A percentile compares a stretch with the other conserved stretches of the same genome.
Conservation (phyloP, 2,113 vertebrate species). For the Bubo bubo region DNA sequence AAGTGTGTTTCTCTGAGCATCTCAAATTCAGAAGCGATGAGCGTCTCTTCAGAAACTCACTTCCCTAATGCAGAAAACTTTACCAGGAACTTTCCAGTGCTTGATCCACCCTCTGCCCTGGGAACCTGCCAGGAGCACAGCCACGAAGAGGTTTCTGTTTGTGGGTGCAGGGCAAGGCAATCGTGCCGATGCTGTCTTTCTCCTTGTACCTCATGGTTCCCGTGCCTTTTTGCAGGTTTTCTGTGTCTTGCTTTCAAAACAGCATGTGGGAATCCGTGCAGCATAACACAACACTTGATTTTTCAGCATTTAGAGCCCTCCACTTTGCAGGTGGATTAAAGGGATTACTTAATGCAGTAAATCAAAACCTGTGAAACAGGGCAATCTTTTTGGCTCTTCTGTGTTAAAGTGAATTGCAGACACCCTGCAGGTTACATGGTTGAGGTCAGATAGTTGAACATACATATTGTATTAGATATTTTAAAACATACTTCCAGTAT, state of each 20-base stretch:
- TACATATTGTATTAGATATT: neutral
- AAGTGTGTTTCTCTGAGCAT: neutral
- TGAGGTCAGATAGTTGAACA: neutral
- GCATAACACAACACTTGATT: neutral
- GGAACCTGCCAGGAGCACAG: neutral
- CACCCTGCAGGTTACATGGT: neutral
- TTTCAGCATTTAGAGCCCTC: neutral
- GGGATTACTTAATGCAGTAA: neutral
- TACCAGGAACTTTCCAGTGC: neutral
- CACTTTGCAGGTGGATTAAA: neutral
- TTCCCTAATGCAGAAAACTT: neutral
- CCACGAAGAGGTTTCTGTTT: rapidly evolving
- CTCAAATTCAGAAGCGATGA: neutral
- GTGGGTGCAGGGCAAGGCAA: neutral
- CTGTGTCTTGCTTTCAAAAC: neutral
- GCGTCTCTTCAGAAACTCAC: neutral
- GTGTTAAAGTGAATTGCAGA: neutral
- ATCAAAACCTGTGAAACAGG: neutral
- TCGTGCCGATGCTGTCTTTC: rapidly evolving
- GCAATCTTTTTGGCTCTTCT: neutral
- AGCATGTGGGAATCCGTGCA: rapidly evolving
- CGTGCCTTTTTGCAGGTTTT: neutral
- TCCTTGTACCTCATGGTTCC: neutral
- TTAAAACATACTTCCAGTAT: neutral
- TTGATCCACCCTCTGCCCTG: neutral